Base-by-base conservation (phyloP, 1,140 invertebrate species). In the Hyposmocoma kahamanoa region DNA sequence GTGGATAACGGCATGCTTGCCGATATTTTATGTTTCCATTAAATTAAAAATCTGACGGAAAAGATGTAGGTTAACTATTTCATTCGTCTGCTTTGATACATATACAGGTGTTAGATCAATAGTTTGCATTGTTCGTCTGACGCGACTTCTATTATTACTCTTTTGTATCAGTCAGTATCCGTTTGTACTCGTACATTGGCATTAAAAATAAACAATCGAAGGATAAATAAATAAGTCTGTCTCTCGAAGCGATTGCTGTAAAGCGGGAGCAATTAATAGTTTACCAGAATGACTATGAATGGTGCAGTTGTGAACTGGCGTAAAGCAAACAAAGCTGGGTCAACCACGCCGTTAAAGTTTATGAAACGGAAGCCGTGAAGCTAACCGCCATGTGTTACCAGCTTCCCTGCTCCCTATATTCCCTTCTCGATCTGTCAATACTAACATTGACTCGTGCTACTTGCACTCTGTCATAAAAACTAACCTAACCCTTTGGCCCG, bases 321-420 rank as follows among this genome's bases (percentile, higher is more conserved):
- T 77, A 68, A 80, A 63, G 62, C 71, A 81, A 84, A 82, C 81
- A 84, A 73, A 79, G 78, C 75, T 72, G 81, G 78, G 78, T 81
- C 73, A 78, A 82, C 78, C 77, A 56, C 70, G 72, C 72, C 67
- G 63, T 84, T 78, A 84, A 84, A 81, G 50, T 79, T 81, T 79
- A 82, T 78, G 70, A 80, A 82, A 84, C 81, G 78, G 77, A 82
- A 81, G 75, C 77, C 54, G 67, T 68, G 65, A 72, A 62, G 54
- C 57, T 43, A 48, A 42, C 44, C 64, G 66, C 62, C 78, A 73
- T 76, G 70, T 78, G 75, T 59, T 50, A 50, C 57, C 62, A 46
- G 32, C 10, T 15, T n/a, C 32, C 11, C 28, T 30, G 2, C 2
- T 13, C 6, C 28, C 28, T 30, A 10, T 30, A 30, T 42, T 53